Evolutionary conservation across 2,888 invertebrate genomes (phyloP).

Genomic region (Ectobius pallidus): DNA sequence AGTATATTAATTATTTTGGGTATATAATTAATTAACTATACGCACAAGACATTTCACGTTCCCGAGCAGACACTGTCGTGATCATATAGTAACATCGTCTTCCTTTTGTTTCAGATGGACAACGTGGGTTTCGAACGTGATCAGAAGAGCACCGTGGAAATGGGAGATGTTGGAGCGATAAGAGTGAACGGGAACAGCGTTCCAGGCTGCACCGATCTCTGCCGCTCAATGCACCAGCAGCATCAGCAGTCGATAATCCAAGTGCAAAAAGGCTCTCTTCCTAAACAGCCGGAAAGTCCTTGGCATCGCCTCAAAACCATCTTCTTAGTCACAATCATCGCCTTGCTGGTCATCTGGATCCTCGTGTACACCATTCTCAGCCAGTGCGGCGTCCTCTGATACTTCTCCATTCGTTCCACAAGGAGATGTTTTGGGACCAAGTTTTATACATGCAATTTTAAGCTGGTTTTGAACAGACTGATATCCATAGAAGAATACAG

Average conservation of each 20-base stretch:
- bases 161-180: slow-evolving; percentile 48
- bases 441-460: too few relatives aligned
- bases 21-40: too few relatives aligned
- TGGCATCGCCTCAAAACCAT: slow-evolving; percentile 61
- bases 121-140: slow-evolving; percentile 51
- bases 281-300: slow-evolving; percentile 55
- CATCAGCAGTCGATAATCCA: not conserved
- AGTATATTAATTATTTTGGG: too few relatives aligned
- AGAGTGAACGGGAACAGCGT: slow-evolving; percentile 46
- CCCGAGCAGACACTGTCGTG: too few relatives aligned
- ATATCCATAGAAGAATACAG: too few relatives aligned
- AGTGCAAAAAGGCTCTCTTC: not conserved
- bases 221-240: slow-evolving; percentile 36
- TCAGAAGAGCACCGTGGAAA: slow-evolving; percentile 51
- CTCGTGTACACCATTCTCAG: slow-evolving; percentile 54
- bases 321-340: slow-evolving; percentile 56
- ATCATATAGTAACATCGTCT: too few relatives aligned
- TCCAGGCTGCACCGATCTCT: slow-evolving; percentile 41
- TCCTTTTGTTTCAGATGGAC: slow-evolving; percentile 61
- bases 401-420: too few relatives aligned
- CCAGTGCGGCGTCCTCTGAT: slow-evolving; percentile 45
- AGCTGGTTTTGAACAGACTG: too few relatives aligned
- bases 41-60: too few relatives aligned
- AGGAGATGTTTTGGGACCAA: too few relatives aligned
- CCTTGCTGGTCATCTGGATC: slow-evolving; percentile 58